Evolutionary conservation across 2,113 vertebrate genomes (phyloP).

Genomic region (Tyto alba): DNA sequence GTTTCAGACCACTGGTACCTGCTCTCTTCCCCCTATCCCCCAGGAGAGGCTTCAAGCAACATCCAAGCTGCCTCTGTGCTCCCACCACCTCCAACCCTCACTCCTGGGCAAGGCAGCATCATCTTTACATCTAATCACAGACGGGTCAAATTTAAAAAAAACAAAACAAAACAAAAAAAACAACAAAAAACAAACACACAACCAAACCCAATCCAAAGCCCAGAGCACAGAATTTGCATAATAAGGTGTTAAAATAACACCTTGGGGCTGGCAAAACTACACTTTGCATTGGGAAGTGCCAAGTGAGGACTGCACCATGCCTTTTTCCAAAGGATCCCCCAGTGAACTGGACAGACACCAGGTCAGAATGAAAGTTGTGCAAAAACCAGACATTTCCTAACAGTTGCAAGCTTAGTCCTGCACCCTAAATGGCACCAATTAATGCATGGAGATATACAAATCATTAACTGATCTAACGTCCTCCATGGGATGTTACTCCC

Average conservation of each 20-base stretch:
- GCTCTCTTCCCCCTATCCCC: background rate
- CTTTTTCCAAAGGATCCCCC: background rate
- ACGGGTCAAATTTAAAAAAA: background rate
- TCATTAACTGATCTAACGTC: background rate
- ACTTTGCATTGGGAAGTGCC: background rate
- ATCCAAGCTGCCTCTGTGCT: background rate
- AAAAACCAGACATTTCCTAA: background rate
- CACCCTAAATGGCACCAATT: background rate
- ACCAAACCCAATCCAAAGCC: background rate
- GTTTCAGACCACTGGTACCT: background rate
- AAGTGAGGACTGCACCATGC: background rate
- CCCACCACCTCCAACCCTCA: background rate
- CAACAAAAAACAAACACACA: background rate
- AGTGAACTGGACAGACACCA: fast-evolving
- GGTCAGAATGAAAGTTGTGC: background rate
- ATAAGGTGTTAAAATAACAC: background rate
- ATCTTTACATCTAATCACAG: background rate
- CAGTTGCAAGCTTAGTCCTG: background rate
- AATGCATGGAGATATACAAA: background rate
- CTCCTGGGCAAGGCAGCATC: background rate
- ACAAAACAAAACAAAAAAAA: background rate
- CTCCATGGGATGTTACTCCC: background rate
- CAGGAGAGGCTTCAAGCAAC: background rate
- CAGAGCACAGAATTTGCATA: background rate
- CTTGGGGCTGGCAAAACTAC: background rate